A percentile compares a stretch with the other conserved stretches of the same genome.
phyloP scores from a whole-genome alignment of 2,888 invertebrate species.

The Drosophila neonasuta region DNA sequence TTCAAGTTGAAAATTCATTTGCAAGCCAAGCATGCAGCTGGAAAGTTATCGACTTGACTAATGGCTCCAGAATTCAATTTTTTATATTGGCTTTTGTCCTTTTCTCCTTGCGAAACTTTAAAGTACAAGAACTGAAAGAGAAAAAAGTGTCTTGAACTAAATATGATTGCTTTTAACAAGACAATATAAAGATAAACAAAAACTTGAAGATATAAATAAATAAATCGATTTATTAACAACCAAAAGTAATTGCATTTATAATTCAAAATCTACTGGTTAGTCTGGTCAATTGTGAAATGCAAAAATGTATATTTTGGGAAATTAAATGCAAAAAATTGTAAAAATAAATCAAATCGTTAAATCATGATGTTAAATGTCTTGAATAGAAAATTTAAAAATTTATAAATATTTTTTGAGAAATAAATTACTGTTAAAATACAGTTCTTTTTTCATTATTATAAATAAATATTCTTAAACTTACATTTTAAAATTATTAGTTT shows the following conservation, averaged over 20 bases:
- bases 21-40: conserved; percentile 39
- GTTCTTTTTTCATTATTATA: no score
- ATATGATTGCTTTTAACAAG: background rate
- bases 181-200: background rate
- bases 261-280: no score
- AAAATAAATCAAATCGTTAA: no score
- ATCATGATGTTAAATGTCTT: no score
- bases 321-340: no score
- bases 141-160: background rate
- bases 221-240: no score
- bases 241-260: no score
- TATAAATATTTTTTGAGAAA: background rate
- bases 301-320: no score
- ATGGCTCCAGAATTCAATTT: conserved; percentile 59
- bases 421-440: no score
- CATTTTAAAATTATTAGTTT: background rate
- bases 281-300: no score
- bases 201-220: background rate
- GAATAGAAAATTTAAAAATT: background rate
- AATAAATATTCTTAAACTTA: background rate
- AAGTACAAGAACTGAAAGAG: conserved; percentile 12
- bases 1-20: conserved; percentile 58
- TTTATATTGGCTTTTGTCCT: conserved; percentile 16
- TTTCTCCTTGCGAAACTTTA: conserved; percentile 11
- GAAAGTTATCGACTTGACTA: conserved; percentile 56